These are phyloP conservation scores for Vanessa tameamea DNA, from an alignment of 1,140 invertebrate species.

Conservation along the genomic window DNA sequence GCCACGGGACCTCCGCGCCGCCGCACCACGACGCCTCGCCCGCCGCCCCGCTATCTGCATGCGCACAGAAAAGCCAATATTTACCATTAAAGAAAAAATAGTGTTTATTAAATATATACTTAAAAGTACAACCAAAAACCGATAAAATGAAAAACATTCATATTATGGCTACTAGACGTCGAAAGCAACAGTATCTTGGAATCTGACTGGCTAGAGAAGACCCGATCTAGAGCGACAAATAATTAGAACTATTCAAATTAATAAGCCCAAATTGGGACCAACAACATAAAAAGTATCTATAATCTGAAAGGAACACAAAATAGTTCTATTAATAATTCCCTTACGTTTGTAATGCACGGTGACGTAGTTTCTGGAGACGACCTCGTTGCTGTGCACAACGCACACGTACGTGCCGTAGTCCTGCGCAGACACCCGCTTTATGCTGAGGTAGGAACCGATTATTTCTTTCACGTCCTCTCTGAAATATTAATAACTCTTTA, in stretches of 20 bases:
- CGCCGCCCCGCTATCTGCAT: neutral
- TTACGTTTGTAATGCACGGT: conserved; percentile 72
- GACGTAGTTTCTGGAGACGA: conserved; percentile 63
- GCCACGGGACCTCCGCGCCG: conserved; percentile 54
- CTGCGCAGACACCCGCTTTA: conserved; percentile 81
- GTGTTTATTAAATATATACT: too few relatives aligned
- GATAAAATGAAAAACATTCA: too few relatives aligned
- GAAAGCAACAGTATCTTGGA: too few relatives aligned
- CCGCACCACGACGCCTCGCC: conserved; percentile 43
- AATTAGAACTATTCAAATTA: too few relatives aligned
- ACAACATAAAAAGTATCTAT: too few relatives aligned
- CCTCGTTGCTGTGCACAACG: conserved; percentile 73
- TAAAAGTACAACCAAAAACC: too few relatives aligned
- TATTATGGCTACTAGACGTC: too few relatives aligned
- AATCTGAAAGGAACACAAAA: too few relatives aligned
- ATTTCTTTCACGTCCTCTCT: conserved; percentile 85
- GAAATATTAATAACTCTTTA: conserved; percentile 43
- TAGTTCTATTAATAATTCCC: conserved; percentile 18
- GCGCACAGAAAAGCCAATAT: neutral
- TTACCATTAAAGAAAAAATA: neutral
- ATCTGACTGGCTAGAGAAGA: too few relatives aligned
- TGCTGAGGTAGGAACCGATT: conserved; percentile 85
- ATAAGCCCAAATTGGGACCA: too few relatives aligned
- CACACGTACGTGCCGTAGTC: conserved; percentile 87
- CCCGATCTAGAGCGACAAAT: too few relatives aligned